phyloP scores from a whole-genome alignment of 2,797 vertebrate species.

The Megaceryle alcyon region DNA sequence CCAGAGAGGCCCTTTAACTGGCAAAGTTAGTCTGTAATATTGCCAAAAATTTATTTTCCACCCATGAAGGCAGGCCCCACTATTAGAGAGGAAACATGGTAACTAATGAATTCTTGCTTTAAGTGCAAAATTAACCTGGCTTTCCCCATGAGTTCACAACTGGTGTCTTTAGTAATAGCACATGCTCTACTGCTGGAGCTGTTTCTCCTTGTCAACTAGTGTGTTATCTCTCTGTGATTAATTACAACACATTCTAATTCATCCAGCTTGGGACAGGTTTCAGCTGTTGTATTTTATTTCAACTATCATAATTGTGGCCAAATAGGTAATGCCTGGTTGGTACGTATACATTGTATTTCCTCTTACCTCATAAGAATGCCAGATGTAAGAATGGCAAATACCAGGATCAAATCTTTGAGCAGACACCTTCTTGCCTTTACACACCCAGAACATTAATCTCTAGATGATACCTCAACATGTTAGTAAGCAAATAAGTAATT shows the following conservation, averaged over 20 bases:
- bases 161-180: neutral
- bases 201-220: neutral
- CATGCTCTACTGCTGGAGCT: neutral
- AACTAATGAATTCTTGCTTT: neutral
- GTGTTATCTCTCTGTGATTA: neutral
- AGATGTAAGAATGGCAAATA: neutral
- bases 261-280: neutral
- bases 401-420: neutral
- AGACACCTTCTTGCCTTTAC: neutral
- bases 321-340: too few relatives aligned
- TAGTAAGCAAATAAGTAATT: neutral
- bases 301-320: neutral
- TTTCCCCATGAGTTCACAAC: neutral
- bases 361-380: neutral
- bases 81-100: neutral
- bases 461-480: neutral
- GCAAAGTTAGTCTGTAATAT: neutral
- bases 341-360: rapidly evolving
- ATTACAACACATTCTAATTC: neutral
- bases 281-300: neutral
- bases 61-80: neutral
- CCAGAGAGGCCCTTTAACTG: neutral
- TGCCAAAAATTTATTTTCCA: neutral
- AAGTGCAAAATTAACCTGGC: neutral
- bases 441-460: neutral